Conservation (phyloP, 37 sponge, comb jelly and placozoan species). For the Axinella damicornis region DNA sequence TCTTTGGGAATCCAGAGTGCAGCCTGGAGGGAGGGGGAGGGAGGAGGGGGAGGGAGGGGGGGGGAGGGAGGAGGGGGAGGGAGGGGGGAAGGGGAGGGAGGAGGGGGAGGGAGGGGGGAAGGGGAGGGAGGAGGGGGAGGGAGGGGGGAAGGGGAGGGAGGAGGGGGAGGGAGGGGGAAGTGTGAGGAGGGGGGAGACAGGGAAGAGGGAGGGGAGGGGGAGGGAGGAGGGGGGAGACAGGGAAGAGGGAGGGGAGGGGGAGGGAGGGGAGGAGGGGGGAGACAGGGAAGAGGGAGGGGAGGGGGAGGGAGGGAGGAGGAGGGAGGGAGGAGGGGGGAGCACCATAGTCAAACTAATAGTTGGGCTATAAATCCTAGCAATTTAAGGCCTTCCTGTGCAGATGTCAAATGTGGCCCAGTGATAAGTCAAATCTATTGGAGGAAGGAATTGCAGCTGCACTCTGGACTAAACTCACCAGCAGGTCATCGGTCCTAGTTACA, state of each 20-base stretch:
- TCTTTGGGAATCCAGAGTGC: constrained; percentile 17
- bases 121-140: constrained; percentile 10
- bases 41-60: not conserved
- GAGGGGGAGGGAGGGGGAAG: not conserved
- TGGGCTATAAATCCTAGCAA: not conserved
- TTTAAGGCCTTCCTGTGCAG: too few relatives aligned
- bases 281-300: not conserved
- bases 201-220: not conserved
- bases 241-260: not conserved
- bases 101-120: constrained; percentile 12
- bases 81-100: constrained; percentile 11
- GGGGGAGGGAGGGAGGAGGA: constrained; percentile 8
- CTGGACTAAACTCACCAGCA: constrained; percentile 34
- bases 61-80: constrained; percentile 2
- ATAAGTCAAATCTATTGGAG: too few relatives aligned
- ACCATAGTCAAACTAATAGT: too few relatives aligned
- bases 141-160: not conserved
- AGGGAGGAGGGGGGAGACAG: not conserved
- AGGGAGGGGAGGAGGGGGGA: constrained; percentile 3
- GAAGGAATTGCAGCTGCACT: too few relatives aligned
- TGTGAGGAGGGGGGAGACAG: not conserved
- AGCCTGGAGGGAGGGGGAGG: not conserved
- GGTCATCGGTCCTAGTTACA: constrained; percentile 70
- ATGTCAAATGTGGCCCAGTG: too few relatives aligned
- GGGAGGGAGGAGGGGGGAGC: not conserved